Evolutionary conservation across 2,797 vertebrate genomes (phyloP).

Genomic region (Balearica regulorum): DNA sequence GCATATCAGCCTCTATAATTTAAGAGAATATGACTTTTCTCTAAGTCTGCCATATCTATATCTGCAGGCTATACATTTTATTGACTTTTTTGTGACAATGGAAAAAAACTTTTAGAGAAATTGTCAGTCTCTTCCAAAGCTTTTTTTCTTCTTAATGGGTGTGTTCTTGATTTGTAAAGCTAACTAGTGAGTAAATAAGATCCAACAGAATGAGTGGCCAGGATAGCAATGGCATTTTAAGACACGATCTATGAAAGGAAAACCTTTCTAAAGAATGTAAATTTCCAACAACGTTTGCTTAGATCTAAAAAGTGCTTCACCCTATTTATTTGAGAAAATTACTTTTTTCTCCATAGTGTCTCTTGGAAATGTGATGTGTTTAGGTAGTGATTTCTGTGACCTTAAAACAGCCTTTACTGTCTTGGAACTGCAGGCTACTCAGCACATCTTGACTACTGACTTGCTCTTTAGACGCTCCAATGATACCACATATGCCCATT

Average conservation of each 20-base stretch:
- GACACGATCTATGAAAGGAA: neutral
- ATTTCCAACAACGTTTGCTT: neutral
- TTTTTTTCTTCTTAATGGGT: neutral
- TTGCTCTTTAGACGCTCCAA: slow-evolving; percentile 66
- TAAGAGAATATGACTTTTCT: neutral
- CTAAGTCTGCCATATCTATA: neutral
- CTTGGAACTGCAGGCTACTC: slow-evolving; percentile 68
- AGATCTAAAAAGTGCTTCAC: neutral
- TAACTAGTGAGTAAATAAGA: neutral
- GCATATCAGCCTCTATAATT: neutral
- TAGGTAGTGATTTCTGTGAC: slow-evolving; percentile 53
- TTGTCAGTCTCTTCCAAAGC: neutral
- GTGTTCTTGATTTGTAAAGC: neutral
- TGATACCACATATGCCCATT: slow-evolving; percentile 65
- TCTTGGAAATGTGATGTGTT: slow-evolving; percentile 13
- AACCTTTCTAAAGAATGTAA: neutral
- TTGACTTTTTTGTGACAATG: neutral
- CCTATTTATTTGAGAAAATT: neutral
- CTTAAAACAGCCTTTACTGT: slow-evolving; percentile 70
- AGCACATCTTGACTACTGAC: slow-evolving; percentile 58
- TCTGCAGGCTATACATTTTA: neutral
- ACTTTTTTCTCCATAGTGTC: neutral
- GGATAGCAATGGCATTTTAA: neutral
- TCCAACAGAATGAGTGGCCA: neutral
- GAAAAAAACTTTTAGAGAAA: neutral